A percentile compares a stretch with the other conserved stretches of the same genome.
These are phyloP conservation scores for Apteryx owenii DNA, from an alignment of 2,113 vertebrate species.

Conservation along the genomic window DNA sequence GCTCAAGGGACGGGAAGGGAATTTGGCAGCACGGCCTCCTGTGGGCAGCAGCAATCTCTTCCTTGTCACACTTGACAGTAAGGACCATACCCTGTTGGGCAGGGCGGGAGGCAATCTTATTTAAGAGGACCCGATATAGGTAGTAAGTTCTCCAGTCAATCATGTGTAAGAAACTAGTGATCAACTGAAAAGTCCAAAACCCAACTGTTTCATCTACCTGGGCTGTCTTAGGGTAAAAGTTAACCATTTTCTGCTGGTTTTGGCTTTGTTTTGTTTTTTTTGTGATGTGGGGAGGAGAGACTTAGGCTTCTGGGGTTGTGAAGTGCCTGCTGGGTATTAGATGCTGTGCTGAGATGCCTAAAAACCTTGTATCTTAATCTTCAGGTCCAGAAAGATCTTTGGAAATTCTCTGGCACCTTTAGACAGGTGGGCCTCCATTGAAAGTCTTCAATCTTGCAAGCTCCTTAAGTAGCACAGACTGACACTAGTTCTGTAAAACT, in stretches of 20 bases:
- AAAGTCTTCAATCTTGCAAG: not conserved
- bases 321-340: not conserved
- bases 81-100: not conserved
- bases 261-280: too few species aligned
- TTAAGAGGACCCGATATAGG: not conserved
- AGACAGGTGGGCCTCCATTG: not conserved
- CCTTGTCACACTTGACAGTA: not conserved
- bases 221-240: not conserved
- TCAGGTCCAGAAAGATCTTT: not conserved
- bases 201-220: not conserved
- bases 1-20: not conserved
- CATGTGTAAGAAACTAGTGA: not conserved
- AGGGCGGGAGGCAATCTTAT: not conserved
- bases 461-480: not conserved
- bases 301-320: not conserved
- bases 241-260: not conserved
- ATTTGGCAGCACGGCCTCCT: not conserved
- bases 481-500: not conserved
- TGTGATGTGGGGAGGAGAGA: not conserved
- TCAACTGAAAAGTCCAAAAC: not conserved
- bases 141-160: not conserved
- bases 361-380: not conserved
- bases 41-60: not conserved
- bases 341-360: not conserved
- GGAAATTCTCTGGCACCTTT: not conserved